Conservation (phyloP, 2,113 vertebrate species). For the Excalfactoria chinensis region DNA sequence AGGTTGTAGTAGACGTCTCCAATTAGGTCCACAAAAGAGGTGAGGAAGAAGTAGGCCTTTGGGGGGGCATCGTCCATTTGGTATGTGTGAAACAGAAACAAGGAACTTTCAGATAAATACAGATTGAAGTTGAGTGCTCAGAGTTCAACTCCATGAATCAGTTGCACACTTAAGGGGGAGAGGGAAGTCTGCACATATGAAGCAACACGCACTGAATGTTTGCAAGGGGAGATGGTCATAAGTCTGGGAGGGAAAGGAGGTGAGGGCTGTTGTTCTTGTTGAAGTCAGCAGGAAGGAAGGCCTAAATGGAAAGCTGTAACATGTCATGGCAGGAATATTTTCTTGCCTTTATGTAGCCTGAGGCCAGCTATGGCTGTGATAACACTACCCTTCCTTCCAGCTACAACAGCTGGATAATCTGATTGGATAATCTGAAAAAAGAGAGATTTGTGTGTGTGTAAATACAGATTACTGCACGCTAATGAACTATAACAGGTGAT, state of each 20-base stretch:
- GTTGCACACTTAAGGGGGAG: accelerated
- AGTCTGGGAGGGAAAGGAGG: background rate
- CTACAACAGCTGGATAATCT: background rate
- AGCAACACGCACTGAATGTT: background rate
- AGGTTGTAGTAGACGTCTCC: background rate
- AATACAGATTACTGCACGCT: background rate
- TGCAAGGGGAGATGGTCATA: background rate
- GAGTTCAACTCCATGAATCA: background rate
- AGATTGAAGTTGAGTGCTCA: background rate
- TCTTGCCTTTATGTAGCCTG: background rate
- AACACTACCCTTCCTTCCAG: background rate
- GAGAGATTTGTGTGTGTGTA: background rate
- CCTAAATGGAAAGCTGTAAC: background rate
- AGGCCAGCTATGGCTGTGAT: background rate
- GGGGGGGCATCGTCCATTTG: background rate
- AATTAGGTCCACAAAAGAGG: background rate
- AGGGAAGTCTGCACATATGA: background rate
- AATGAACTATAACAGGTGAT: background rate
- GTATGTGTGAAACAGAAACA: background rate
- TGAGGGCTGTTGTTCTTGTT: background rate
- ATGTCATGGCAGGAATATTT: background rate
- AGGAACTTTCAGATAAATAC: background rate
- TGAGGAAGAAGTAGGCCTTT: background rate
- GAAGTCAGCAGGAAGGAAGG: background rate
- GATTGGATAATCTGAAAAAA: background rate